These are phyloP conservation scores for Atrina japonica DNA, from an alignment of 2,888 invertebrate genomes.

Conservation along the genomic window DNA sequence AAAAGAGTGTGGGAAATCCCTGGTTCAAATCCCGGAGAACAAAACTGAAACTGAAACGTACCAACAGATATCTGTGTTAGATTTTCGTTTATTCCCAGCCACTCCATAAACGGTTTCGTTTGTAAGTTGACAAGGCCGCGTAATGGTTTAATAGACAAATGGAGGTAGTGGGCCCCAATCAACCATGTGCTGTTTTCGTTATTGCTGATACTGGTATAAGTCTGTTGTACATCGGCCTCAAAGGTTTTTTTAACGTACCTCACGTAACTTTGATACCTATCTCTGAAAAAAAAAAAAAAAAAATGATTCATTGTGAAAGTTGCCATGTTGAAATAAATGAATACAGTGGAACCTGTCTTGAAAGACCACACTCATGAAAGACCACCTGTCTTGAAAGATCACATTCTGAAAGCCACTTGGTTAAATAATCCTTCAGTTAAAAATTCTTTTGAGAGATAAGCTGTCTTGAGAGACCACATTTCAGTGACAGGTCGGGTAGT, in stretches of 20 bases:
- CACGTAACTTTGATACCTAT: conserved; percentile 67
- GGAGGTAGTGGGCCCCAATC: conserved; percentile 72
- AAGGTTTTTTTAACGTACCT: conserved; percentile 69
- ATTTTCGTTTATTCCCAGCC: conserved; percentile 75
- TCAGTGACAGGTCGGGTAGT: no score
- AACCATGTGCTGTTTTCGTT: conserved; percentile 71
- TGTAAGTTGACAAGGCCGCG: conserved; percentile 54
- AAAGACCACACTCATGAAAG: no score
- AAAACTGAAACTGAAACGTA: no score
- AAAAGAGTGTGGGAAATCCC: no score
- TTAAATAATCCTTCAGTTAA: no score
- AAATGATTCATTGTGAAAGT: neutral
- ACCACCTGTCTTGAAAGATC: no score
- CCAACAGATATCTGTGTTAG: conserved; percentile 72
- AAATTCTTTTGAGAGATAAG: no score
- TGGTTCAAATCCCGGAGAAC: no score
- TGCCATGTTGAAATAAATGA: no score
- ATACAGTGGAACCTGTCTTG: no score
- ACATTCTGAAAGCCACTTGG: no score
- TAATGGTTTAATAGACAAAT: conserved; percentile 63
- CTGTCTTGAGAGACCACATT: no score
- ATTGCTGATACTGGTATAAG: conserved; percentile 70
- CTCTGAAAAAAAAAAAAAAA: conserved; percentile 9
- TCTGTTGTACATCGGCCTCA: conserved; percentile 70
- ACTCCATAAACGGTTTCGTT: conserved; percentile 75